Base-by-base conservation (phyloP, 2,888 invertebrate species). In the Diploptera punctata region DNA sequence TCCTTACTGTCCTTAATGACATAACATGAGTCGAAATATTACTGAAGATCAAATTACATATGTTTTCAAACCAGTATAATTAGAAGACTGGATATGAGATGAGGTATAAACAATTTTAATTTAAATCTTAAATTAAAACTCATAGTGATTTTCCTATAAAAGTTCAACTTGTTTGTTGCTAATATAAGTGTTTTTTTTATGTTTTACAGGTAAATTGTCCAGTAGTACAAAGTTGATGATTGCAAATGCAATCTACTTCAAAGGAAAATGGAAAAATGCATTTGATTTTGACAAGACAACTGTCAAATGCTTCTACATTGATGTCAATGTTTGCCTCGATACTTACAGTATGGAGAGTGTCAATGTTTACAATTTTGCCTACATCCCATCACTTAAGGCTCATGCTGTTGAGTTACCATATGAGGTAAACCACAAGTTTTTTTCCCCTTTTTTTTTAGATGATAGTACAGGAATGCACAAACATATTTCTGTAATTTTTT, bases 241-340 rank as follows among this genome's bases (percentile, higher is more conserved):
- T 62, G 90, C 92, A 77, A 93, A 93, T 78, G 92, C 91, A 0
- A 84, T 94, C 78, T 93, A 91, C 81, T 93, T 92, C 85, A 91
- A 91, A 76, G 93, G 92, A n/a, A 87, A 87, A 13, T 94, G 94
- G 94, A 86, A 88, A 74, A 85, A 86, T 29, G 84, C 89, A 0
- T 94, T 94, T 80, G 87, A 89, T 73, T 80, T 81, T 13, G 80
- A 79, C 2, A 77, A 79, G 19, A 91, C 91, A 0, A 79, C 77
- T 68, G 79, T 83, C 1, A 87, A 87, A 44, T 87, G 90, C 74
- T 94, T 94, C 83, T 86, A 89, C 79, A 85, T 87, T 73, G 88
- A 88, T 13, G 86, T 84, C 54, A 83, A 84, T 0, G 87, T 88
- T 76, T 90, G 91, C 79, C 85, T 86, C 73, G 85, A 87, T 76